Base-by-base conservation (phyloP, 2,888 invertebrate species). In the Tetheella fluctuosa region DNA sequence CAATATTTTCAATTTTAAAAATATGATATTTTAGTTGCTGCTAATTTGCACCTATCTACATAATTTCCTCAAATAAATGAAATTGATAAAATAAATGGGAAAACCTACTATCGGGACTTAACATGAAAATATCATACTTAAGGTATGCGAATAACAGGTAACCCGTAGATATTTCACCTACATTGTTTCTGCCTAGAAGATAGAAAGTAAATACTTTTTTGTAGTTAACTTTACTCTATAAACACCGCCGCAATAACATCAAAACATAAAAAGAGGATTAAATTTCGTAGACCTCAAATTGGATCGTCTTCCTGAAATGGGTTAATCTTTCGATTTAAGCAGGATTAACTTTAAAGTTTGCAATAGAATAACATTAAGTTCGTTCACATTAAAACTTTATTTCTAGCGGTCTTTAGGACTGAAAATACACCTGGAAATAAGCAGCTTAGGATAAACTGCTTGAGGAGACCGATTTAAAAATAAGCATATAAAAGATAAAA, bases 301-400 rank as follows among this genome's bases (percentile, higher is more conserved):
- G 48, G 48, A 20, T 48, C 48, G 48, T 20, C 20, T 48, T 48
- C 48, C 48, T 20, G 10, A 48, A 48, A 48, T 8, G 8, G 17
- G 17, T 48, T 48, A 48, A 48, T 48, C 48, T 48, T 17, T 48
- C 20, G 48, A 60, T 59, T 62, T n/a, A 48, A 55, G 48, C n/a
- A 48, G 20, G 48, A 48, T 48, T 48, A 48, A 48, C 48, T 48
- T 20, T 17, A 30, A 30, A 30, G 30, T 17, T 42, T 42, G 15
- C 17, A 2, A 42, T 17, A 1, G 42, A 42, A 42, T 42, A 17
- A 42, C 4, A 42, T 5, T 42, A 17, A 42, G 42, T 15, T 37
- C 10, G 37, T 42, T 42, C 39, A 42, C 0, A 42, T 42, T 15
- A 42, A 20, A 48, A 17, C 20, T 0, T 39, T 15, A 37, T 7